Conservation (phyloP, 2,113 vertebrate species). For the Phalacrocorax brasilianus region DNA sequence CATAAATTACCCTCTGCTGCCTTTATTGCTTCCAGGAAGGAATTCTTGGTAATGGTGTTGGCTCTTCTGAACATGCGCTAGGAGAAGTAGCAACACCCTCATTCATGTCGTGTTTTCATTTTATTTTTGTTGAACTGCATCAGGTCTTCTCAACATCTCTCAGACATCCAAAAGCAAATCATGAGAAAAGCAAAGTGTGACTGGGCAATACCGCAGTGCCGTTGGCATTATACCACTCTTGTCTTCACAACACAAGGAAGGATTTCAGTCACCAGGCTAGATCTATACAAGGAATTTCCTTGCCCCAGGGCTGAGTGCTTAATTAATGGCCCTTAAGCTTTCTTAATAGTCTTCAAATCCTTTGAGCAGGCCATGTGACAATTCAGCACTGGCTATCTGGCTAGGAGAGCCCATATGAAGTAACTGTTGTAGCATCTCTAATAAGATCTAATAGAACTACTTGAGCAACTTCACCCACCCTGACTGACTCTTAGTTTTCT, state of each 20-base stretch:
- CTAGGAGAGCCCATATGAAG: background rate
- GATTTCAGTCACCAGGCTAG: background rate
- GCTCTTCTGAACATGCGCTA: background rate
- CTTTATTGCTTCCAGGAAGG: conserved; percentile 51
- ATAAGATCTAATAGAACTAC: background rate
- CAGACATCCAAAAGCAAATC: background rate
- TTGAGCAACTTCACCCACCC: background rate
- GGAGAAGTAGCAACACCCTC: conserved; percentile 2
- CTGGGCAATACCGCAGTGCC: background rate
- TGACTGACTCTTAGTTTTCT: background rate
- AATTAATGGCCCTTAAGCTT: background rate
- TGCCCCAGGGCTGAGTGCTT: background rate
- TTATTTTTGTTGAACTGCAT: background rate
- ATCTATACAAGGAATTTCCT: background rate
- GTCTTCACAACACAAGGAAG: background rate
- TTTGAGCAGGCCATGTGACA: background rate
- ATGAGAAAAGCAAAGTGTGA: background rate
- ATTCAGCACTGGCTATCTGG: background rate
- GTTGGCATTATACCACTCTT: background rate
- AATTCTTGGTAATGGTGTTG: conserved; percentile 26
- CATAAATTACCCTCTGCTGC: conserved; percentile 28
- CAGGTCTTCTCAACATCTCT: background rate
- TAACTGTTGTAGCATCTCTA: background rate
- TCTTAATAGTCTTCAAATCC: background rate
- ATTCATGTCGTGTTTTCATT: background rate